phyloP scores from a whole-genome alignment of 2,113 vertebrate species.

The Myodes glareolus region DNA sequence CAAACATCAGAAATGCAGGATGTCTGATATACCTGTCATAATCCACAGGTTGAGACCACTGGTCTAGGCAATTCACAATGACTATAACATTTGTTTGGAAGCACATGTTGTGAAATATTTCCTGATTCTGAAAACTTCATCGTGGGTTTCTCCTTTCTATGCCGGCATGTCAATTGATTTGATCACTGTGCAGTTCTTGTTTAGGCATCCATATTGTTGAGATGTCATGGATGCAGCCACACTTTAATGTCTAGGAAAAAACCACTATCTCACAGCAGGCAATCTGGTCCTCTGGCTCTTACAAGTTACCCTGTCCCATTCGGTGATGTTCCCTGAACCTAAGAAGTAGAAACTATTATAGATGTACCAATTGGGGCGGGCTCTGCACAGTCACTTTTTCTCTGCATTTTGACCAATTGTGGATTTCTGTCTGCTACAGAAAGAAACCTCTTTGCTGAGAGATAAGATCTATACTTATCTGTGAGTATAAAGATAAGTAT shows the following conservation, averaged over 20 bases:
- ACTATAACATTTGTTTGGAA: conserved; percentile 17
- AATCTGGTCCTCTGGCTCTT: background rate
- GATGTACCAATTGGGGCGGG: background rate
- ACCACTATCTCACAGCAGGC: background rate
- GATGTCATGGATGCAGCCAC: background rate
- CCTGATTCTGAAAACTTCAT: background rate
- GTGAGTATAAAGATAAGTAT: background rate
- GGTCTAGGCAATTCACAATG: conserved; percentile 26
- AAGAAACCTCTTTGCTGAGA: background rate
- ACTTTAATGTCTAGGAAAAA: background rate
- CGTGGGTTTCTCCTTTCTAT: background rate
- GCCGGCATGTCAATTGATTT: background rate
- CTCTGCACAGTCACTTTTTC: background rate
- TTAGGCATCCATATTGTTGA: background rate
- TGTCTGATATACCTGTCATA: background rate
- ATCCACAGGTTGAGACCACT: background rate
- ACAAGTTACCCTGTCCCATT: background rate
- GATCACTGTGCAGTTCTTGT: background rate
- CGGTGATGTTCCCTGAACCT: background rate
- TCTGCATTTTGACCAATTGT: background rate
- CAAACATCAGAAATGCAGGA: background rate
- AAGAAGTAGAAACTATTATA: background rate
- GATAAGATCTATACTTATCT: background rate
- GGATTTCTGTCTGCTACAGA: background rate
- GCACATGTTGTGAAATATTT: conserved; percentile 33